phyloP scores from a whole-genome alignment of 1,140 invertebrate species.

The Maconellicoccus hirsutus region DNA sequence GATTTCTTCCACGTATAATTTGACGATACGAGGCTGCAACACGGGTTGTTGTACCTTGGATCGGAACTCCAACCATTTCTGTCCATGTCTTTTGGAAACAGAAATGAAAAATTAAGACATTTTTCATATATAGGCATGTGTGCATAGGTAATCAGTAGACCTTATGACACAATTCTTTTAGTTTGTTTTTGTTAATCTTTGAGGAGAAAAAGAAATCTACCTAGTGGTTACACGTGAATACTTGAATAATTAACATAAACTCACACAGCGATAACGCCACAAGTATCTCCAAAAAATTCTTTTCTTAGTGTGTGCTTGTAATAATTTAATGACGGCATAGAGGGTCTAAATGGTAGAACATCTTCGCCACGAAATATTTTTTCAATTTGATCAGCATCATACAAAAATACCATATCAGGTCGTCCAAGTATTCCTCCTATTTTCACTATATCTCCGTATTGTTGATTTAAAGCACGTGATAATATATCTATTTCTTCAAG shows the following conservation, averaged over 20 bases:
- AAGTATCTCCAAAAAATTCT: conserved; percentile 58
- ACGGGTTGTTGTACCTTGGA: conserved; percentile 73
- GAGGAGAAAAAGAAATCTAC: too few relatives aligned
- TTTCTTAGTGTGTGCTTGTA: conserved; percentile 61
- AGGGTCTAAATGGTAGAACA: conserved; percentile 58
- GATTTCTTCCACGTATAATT: conserved; percentile 56
- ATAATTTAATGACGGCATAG: conserved; percentile 63
- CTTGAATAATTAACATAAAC: too few relatives aligned
- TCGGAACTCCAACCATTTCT: conserved; percentile 67
- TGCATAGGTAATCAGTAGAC: too few relatives aligned
- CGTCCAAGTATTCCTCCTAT: conserved; percentile 59
- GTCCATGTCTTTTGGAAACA: too few relatives aligned
- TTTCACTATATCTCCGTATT: conserved; percentile 60
- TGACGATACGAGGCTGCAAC: conserved; percentile 60
- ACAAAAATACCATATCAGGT: conserved; percentile 65
- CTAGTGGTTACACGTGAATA: too few relatives aligned
- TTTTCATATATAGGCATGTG: too few relatives aligned
- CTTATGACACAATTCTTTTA: too few relatives aligned
- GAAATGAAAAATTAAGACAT: too few relatives aligned
- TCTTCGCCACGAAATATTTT: conserved; percentile 63
- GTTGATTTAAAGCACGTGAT: conserved; percentile 47
- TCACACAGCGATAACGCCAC: conserved; percentile 69
- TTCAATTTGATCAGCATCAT: conserved; percentile 61
- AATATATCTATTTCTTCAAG: conserved; percentile 62
- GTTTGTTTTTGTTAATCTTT: too few relatives aligned